Base-by-base conservation (phyloP, 2,113 vertebrate genomes). In the Aramus guarauna region DNA sequence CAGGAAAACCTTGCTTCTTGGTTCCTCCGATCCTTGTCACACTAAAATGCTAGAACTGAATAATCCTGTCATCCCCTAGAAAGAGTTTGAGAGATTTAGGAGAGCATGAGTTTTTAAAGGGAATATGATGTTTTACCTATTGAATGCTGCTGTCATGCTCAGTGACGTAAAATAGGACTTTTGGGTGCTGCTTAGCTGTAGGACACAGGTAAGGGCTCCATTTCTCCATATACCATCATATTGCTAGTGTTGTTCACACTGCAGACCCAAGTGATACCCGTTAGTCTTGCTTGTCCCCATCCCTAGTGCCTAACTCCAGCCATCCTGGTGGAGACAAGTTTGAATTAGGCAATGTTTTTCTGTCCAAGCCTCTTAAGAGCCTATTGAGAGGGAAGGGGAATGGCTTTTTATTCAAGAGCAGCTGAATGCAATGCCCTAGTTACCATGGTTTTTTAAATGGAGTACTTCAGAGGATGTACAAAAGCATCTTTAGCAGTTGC, bases 401-500 rank as follows among this genome's bases (percentile, higher is more conserved):
- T 85, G 55, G 22, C 37, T 86, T 76, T 83, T 87, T 76, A 88
- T 72, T 66, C 79, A 50, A 45, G 80, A 94, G 91, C 95, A 89
- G 50, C 62, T 82, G 80, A 96, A 86, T 52, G 64, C 5, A 7
- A 17, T 94, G 92, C 73, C 76, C 92, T 73, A 47, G 68, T 97
- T 94, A 71, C 95, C 83, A 81, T 75, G 82, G 9, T 56, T 84
- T 92, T 93, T 93, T 63, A 66, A 78, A 90, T 82, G 43, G 83
- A 67, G 64, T 75, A 75, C 88, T 94, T 95, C 76, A 92, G 92
- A 67, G 60, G 56, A 64, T 63, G 77, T 73, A 95, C 91, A 95
- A 95, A 95, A 97, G 89, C 95, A 94, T 97, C 84, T 95, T 90
- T 82, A 92, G 77, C 88, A 53, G 83, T 95, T 43, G 53, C 58